Evolutionary conservation across 2,888 invertebrate genomes (phyloP).

Genomic region (Andrena chrysosceles): DNA sequence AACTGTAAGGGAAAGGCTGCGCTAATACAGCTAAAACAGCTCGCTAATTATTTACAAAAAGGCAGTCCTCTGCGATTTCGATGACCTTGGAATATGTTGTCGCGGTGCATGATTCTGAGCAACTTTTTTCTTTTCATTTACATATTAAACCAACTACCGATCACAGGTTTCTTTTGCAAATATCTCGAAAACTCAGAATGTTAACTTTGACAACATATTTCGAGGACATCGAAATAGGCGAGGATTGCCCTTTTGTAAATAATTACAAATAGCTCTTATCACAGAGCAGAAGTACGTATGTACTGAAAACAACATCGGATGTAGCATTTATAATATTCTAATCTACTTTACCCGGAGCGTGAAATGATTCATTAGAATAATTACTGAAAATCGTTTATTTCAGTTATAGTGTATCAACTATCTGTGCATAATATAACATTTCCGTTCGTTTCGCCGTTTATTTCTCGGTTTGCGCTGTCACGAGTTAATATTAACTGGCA

Average conservation of each 20-base stretch:
- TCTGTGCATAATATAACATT: constrained; percentile 63
- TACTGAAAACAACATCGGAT: not conserved
- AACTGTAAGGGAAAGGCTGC: not conserved
- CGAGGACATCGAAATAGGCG: too few species aligned
- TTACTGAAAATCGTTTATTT: constrained; percentile 63
- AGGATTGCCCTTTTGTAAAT: too few species aligned
- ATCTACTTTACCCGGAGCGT: not conserved
- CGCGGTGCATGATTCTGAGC: too few species aligned
- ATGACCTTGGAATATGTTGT: too few species aligned
- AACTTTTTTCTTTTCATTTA: too few species aligned
- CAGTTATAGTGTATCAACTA: constrained; percentile 45
- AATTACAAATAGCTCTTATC: not conserved
- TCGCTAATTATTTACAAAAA: too few species aligned
- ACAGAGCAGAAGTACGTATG: not conserved
- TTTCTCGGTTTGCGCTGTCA: constrained; percentile 38
- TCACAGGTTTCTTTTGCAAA: too few species aligned
- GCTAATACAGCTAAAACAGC: not conserved
- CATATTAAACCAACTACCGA: too few species aligned
- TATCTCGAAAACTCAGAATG: too few species aligned
- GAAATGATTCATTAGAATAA: constrained; percentile 26
- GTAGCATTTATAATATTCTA: not conserved
- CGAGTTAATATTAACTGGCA: constrained; percentile 44
- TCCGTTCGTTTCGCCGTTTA: constrained; percentile 33
- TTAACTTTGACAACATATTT: too few species aligned
- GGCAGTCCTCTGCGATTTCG: too few species aligned